phyloP scores from a whole-genome alignment of 2,888 invertebrate genomes.

The Xestoiulus laeticollis region DNA sequence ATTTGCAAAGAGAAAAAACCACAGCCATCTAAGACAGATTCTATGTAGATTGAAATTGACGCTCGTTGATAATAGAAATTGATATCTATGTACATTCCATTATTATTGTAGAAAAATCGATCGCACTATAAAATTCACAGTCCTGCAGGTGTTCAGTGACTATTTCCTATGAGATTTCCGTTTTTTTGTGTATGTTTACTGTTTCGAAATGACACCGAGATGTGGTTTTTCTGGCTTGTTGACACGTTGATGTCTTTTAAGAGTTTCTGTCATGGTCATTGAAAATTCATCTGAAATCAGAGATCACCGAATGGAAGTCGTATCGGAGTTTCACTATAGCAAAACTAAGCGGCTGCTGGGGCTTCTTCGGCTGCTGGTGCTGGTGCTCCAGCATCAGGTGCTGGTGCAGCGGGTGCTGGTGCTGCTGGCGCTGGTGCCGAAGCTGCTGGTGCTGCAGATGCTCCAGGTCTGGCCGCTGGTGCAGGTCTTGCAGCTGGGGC shows the following conservation, averaged over 20 bases:
- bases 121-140: slow-evolving; percentile 41
- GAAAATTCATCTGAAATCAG: slow-evolving; percentile 5
- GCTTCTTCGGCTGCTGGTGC: neutral
- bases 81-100: slow-evolving; percentile 41
- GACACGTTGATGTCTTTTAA: neutral
- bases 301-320: slow-evolving; percentile 29
- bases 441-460: neutral
- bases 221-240: slow-evolving; percentile 1
- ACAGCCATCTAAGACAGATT: slow-evolving; percentile 43
- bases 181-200: too few species aligned
- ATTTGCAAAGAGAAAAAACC: slow-evolving; percentile 39
- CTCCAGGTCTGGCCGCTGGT: slow-evolving; percentile 22
- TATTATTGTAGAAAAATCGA: slow-evolving; percentile 40
- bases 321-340: neutral
- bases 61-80: slow-evolving; percentile 35
- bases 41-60: slow-evolving; percentile 32
- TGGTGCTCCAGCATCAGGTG: slow-evolving; percentile 39
- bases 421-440: neutral
- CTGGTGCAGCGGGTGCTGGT: slow-evolving; percentile 18
- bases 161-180: slow-evolving; percentile 14
- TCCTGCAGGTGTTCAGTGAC: slow-evolving; percentile 28
- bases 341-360: slow-evolving; percentile 9
- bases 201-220: slow-evolving; percentile 28
- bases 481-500: neutral
- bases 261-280: slow-evolving; percentile 37